Conservation (phyloP, 35 echinoderm and acorn worm species). For the Lytechinus variegatus region DNA sequence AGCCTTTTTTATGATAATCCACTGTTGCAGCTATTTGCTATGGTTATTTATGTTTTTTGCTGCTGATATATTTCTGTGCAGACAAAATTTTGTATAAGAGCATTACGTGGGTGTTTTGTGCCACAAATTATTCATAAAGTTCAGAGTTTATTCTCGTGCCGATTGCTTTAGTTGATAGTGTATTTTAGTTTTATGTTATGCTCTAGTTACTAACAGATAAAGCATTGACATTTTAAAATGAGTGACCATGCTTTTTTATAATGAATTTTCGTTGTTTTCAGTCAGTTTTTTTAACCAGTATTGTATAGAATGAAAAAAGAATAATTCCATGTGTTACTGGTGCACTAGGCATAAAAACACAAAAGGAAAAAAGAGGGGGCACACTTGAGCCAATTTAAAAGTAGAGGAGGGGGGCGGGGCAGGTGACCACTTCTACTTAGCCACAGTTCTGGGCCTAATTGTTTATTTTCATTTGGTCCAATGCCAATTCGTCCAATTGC, state of each 20-base stretch:
- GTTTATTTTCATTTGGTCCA: too few relatives aligned
- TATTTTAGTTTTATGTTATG: not conserved
- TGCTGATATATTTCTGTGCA: not conserved
- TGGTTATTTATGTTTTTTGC: not conserved
- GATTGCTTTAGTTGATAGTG: not conserved
- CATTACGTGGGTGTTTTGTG: conserved; percentile 1
- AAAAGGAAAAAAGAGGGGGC: not conserved
- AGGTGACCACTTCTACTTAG: too few relatives aligned
- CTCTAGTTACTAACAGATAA: not conserved
- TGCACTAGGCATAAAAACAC: not conserved
- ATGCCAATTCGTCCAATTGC: too few relatives aligned
- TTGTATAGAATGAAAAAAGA: too few relatives aligned
- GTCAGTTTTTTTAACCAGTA: too few relatives aligned
- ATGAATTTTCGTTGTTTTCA: too few relatives aligned
- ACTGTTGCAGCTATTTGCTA: not conserved
- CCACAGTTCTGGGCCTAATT: too few relatives aligned
- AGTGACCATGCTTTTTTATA: too few relatives aligned
- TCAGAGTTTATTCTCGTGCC: not conserved
- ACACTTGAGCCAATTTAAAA: too few relatives aligned
- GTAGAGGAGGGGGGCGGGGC: too few relatives aligned
- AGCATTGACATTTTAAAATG: not conserved
- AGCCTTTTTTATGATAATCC: not conserved
- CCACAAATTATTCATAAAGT: not conserved
- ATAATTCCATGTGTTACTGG: too few relatives aligned
- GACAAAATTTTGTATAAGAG: not conserved